Conservation (phyloP, 2,113 vertebrate species). For the Loxodonta africana region DNA sequence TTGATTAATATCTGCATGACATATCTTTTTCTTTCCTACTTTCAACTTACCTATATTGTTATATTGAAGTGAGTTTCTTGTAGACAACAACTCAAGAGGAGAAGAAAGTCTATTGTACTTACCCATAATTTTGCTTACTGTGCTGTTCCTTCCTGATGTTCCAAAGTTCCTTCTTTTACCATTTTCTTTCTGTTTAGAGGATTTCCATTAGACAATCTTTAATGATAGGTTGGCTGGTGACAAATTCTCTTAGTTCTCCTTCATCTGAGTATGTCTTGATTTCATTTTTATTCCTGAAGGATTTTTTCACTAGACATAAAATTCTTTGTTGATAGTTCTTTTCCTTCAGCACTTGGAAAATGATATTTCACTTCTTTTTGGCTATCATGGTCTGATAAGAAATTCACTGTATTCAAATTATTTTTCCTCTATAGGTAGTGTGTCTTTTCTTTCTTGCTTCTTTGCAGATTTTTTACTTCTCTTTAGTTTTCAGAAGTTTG, state of each 20-base stretch:
- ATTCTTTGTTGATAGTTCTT: neutral
- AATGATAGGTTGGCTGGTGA: neutral
- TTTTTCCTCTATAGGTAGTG: neutral
- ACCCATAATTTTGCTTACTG: no score
- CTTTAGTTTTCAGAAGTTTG: neutral
- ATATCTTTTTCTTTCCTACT: neutral
- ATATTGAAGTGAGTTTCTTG: neutral
- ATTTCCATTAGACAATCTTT: neutral
- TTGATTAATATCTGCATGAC: neutral
- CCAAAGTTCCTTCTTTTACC: neutral
- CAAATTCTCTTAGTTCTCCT: neutral
- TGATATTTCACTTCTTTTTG: neutral
- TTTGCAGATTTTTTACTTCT: neutral
- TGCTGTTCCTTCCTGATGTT: neutral
- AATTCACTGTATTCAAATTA: neutral
- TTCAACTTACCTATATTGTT: neutral
- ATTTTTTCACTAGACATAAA: neutral
- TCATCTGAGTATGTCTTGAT: neutral
- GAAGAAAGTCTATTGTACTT: neutral
- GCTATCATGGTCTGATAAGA: neutral
- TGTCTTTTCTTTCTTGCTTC: neutral
- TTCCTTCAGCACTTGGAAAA: neutral
- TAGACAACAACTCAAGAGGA: neutral
- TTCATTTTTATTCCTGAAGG: neutral
- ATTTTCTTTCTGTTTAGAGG: neutral